phyloP scores from a whole-genome alignment of 1,140 invertebrate species.

The Dendrolimus kikuchii region DNA sequence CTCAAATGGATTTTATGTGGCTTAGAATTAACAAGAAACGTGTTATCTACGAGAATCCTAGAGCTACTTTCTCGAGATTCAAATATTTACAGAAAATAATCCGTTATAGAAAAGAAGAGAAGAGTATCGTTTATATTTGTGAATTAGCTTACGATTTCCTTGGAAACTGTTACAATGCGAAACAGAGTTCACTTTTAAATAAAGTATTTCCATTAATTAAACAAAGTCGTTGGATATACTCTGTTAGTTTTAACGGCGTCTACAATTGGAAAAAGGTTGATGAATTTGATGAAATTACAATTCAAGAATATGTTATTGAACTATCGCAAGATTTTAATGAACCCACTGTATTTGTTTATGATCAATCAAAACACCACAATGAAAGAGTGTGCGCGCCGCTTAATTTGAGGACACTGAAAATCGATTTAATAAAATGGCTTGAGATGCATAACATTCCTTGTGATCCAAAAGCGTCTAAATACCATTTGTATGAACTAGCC shows the following conservation, averaged over 20 bases:
- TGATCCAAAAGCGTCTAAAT: conserved; percentile 20
- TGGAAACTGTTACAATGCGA: not conserved
- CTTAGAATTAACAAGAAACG: conserved; percentile 8
- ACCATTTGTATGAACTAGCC: conserved; percentile 18
- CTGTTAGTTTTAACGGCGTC: no score
- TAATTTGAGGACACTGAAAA: conserved; percentile 19
- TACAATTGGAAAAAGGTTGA: not conserved
- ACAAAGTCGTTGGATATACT: no score
- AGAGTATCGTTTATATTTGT: conserved; percentile 17
- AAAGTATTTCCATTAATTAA: no score
- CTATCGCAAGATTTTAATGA: conserved; percentile 8
- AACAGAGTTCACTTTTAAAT: not conserved
- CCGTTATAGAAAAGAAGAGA: conserved; percentile 12
- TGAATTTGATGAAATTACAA: conserved; percentile 6
- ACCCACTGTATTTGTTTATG: conserved; percentile 23
- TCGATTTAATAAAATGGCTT: conserved; percentile 30
- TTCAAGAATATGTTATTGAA: conserved; percentile 15
- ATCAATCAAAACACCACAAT: conserved; percentile 17
- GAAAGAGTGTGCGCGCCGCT: conserved; percentile 8
- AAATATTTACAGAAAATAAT: conserved; percentile 24
- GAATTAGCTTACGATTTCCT: conserved; percentile 3
- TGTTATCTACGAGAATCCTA: conserved; percentile 27
- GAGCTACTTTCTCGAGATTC: conserved; percentile 25
- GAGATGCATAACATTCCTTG: conserved; percentile 20
- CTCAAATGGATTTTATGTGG: conserved; percentile 30